Percentiles rank a stretch among this genome's conserved stretches.
These are phyloP conservation scores for Panurus biarmicus DNA, from an alignment of 2,113 vertebrate species.

Conservation along the genomic window DNA sequence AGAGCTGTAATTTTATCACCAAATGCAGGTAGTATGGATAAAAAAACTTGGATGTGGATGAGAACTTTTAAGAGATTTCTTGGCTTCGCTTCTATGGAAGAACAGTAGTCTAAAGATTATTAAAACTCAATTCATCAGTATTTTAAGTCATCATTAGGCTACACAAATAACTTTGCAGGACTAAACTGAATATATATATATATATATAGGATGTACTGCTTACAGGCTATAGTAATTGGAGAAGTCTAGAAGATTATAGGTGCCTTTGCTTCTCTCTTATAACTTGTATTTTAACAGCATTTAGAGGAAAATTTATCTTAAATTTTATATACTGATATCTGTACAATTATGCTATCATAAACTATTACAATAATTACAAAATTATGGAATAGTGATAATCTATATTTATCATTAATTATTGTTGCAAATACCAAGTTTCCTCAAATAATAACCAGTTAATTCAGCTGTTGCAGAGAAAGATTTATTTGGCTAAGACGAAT, in stretches of 20 bases:
- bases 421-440: background rate
- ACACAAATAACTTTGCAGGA: background rate
- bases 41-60: background rate
- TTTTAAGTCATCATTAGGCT: background rate
- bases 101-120: background rate
- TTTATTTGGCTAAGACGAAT: background rate
- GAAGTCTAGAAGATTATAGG: background rate
- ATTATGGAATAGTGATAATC: background rate
- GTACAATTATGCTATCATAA: background rate
- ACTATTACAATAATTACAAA: background rate
- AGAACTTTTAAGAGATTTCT: background rate
- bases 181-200: background rate
- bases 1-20: background rate
- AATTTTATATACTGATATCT: background rate
- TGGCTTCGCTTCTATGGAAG: background rate
- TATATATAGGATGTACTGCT: background rate
- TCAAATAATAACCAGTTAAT: background rate
- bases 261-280: background rate
- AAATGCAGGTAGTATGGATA: background rate
- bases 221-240: background rate
- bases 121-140: background rate
- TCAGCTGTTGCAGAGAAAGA: background rate
- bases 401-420: background rate
- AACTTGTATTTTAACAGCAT: background rate
- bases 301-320: background rate